phyloP scores from a whole-genome alignment of 2,797 vertebrate genomes.

The Dryobates pubescens region DNA sequence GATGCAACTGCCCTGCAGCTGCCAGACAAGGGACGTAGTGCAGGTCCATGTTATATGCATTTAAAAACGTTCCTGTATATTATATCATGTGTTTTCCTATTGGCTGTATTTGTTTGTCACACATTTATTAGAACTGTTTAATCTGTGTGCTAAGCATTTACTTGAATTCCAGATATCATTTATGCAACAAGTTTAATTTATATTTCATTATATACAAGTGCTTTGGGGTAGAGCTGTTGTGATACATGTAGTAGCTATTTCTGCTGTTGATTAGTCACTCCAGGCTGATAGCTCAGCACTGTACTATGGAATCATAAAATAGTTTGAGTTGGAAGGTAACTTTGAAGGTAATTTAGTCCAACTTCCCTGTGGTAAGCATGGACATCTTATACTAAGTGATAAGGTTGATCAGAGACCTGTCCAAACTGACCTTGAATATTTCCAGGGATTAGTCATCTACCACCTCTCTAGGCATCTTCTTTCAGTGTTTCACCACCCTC shows the following conservation, averaged over 20 bases:
- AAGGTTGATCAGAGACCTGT: neutral
- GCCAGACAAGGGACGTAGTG: neutral
- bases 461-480: too few species aligned
- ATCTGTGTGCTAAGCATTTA: neutral
- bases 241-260: neutral
- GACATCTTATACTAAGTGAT: neutral
- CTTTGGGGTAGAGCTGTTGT: neutral
- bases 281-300: neutral
- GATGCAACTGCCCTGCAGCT: neutral
- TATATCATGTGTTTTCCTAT: neutral
- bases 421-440: neutral
- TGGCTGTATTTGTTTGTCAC: neutral
- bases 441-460: neutral
- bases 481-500: too few species aligned
- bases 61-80: neutral
- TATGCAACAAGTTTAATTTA: neutral
- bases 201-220: neutral
- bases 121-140: neutral
- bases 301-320: neutral
- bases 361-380: too few species aligned
- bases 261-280: neutral
- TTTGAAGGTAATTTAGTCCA: neutral
- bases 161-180: neutral
- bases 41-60: neutral
- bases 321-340: neutral